phyloP scores from a whole-genome alignment of 1,140 invertebrate species.

The Bombus sylvicola region DNA sequence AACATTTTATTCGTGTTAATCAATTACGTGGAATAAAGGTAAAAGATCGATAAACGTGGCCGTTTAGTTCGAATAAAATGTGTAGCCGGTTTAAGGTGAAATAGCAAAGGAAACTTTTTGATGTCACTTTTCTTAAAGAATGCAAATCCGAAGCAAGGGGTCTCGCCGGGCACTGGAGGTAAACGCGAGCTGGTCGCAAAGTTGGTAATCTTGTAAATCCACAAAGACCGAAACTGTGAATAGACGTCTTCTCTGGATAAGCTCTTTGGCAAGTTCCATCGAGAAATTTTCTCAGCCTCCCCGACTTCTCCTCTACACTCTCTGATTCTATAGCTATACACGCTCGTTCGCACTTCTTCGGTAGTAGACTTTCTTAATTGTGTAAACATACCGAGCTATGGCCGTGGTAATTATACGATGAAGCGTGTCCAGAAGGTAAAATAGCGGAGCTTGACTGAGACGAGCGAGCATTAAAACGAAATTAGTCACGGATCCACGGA shows the following conservation, averaged over 20 bases:
- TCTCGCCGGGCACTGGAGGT: constrained; percentile 10
- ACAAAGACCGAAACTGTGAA: constrained; percentile 63
- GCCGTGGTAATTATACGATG: constrained; percentile 41
- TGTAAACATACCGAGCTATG: constrained; percentile 44
- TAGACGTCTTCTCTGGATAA: constrained; percentile 58
- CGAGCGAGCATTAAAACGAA: constrained; percentile 11
- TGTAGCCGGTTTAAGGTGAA: background rate
- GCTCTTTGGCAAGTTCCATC: constrained; percentile 54
- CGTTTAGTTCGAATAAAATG: background rate
- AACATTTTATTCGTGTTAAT: too few relatives aligned
- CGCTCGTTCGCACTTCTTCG: constrained; percentile 32
- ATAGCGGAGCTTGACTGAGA: background rate
- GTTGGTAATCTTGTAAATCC: constrained; percentile 71
- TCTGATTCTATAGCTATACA: constrained; percentile 13
- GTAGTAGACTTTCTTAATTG: constrained; percentile 30
- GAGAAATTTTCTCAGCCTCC: constrained; percentile 50
- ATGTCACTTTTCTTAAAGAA: constrained; percentile 33
- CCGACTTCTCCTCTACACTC: background rate
- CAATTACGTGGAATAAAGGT: background rate
- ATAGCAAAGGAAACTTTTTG: constrained; percentile 23
- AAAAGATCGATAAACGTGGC: background rate
- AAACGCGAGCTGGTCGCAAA: constrained; percentile 46
- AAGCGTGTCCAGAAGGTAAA: constrained; percentile 26
- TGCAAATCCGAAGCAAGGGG: constrained; percentile 19
- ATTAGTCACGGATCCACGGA: constrained; percentile 8